A percentile compares a stretch with the other conserved stretches of the same genome.
Evolutionary conservation across 1,140 invertebrate species (phyloP).

Genomic region (Acromyrmex echinatior): DNA sequence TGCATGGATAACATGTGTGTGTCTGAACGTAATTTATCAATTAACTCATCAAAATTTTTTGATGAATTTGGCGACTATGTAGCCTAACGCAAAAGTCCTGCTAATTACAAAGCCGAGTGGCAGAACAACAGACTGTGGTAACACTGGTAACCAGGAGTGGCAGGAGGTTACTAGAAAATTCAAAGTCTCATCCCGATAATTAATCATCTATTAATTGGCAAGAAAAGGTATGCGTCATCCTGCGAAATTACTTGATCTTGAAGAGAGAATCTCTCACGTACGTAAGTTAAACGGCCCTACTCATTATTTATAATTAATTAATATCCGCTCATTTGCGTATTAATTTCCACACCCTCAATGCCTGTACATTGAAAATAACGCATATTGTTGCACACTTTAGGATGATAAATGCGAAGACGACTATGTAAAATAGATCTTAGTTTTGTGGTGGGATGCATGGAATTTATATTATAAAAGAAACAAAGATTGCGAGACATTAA

Average conservation of each 20-base stretch:
- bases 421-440: constrained; percentile 47
- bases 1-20: background rate
- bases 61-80: constrained; percentile 38
- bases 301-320: constrained; percentile 83
- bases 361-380: constrained; percentile 42
- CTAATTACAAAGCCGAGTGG: constrained; percentile 67
- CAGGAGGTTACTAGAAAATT: constrained; percentile 72
- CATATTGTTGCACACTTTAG: constrained; percentile 34
- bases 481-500: constrained; percentile 53
- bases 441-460: constrained; percentile 38
- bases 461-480: constrained; percentile 47
- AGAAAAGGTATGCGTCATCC: constrained; percentile 81
- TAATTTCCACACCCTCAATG: constrained; percentile 72
- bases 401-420: constrained; percentile 51
- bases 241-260: constrained; percentile 79
- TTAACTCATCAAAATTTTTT: constrained; percentile 48
- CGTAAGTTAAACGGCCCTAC: constrained; percentile 68
- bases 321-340: constrained; percentile 68
- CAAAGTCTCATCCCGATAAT: constrained; percentile 82
- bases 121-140: constrained; percentile 68
- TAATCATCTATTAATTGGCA: constrained; percentile 85
- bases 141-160: constrained; percentile 54
- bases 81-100: constrained; percentile 40
- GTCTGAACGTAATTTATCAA: constrained; percentile 41
- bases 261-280: constrained; percentile 59